Percentiles rank a stretch among this genome's conserved stretches.
Conservation (phyloP, 2,113 vertebrate species). For the Pseudonaja textilis region DNA sequence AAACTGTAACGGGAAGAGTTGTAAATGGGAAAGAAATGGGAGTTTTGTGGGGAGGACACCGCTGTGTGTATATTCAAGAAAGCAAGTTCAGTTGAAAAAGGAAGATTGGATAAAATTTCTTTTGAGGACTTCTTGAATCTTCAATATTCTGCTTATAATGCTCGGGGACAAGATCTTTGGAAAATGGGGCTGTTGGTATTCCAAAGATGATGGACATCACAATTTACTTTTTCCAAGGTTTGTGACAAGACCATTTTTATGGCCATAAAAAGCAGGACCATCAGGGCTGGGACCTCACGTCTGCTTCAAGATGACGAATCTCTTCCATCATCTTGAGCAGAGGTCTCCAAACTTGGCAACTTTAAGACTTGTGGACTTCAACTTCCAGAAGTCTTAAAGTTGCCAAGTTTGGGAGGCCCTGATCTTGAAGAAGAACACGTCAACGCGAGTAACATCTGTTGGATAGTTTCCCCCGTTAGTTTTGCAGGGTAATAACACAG, state of each 20-base stretch:
- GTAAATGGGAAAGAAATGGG: not conserved
- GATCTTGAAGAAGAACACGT: not conserved
- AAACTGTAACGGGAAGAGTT: not conserved
- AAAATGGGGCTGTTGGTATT: not conserved
- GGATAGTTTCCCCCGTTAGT: not conserved
- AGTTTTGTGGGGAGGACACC: too few species aligned
- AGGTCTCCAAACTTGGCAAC: too few species aligned
- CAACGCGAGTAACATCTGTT: not conserved
- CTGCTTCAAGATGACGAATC: not conserved
- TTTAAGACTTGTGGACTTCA: too few species aligned
- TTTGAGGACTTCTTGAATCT: not conserved
- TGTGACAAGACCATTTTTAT: not conserved
- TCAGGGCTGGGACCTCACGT: not conserved
- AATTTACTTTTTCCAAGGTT: not conserved
- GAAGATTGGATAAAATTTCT: not conserved
- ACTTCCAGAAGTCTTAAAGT: too few species aligned
- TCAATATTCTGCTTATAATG: not conserved
- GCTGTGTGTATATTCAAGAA: not conserved
- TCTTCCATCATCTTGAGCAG: not conserved
- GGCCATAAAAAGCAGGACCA: not conserved
- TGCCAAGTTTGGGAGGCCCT: too few species aligned
- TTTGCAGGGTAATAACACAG: not conserved
- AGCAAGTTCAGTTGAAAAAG: not conserved
- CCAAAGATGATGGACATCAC: not conserved
- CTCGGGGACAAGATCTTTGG: not conserved